phyloP scores from a whole-genome alignment of 2,113 vertebrate genomes.

The Agapornis roseicollis region DNA sequence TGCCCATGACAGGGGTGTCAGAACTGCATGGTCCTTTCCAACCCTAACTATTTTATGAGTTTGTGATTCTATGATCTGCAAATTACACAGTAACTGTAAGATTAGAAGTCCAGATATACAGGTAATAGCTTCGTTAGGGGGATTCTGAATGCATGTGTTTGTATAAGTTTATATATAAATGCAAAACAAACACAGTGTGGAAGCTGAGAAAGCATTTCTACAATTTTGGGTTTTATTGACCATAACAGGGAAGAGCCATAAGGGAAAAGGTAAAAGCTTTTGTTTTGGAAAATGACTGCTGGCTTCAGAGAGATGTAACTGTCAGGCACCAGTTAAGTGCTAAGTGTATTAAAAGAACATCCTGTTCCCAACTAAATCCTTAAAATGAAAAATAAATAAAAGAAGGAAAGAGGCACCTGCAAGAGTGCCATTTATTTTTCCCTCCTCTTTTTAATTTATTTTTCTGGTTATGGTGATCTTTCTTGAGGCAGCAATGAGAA shows the following conservation, averaged over 20 bases:
- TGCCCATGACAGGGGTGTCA: background rate
- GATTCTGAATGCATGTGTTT: background rate
- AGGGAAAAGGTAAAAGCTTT: slow-evolving; percentile 31
- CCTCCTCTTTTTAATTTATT: background rate
- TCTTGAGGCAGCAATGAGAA: background rate
- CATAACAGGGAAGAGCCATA: background rate
- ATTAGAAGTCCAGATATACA: background rate
- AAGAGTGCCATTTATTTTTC: background rate
- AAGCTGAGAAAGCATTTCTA: background rate
- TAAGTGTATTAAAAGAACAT: background rate
- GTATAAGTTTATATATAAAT: background rate
- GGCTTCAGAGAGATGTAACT: background rate
- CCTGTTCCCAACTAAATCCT: background rate
- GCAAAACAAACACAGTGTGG: background rate
- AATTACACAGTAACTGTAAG: background rate
- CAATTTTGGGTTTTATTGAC: background rate
- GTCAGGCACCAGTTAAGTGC: background rate
- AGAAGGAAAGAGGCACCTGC: accelerated
- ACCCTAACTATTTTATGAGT: background rate
- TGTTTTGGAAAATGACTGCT: background rate
- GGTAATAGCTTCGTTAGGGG: background rate
- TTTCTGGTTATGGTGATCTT: background rate
- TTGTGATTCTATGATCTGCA: background rate
- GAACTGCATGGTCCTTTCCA: background rate
- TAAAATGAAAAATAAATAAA: background rate